phyloP scores from a whole-genome alignment of 2,113 vertebrate genomes.

The Empidonax traillii region DNA sequence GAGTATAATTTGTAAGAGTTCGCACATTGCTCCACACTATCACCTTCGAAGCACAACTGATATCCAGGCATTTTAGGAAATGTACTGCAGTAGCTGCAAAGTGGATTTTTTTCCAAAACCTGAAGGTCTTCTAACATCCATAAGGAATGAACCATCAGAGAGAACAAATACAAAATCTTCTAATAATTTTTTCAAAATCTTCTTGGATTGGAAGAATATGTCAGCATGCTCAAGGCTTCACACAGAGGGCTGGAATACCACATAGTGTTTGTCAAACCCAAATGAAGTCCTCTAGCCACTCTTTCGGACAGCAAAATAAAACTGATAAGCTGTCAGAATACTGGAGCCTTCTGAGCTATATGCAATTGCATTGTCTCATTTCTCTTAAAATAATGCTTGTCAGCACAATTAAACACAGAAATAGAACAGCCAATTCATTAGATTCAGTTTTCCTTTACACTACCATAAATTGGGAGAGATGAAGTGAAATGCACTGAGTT shows the following conservation, averaged over 20 bases:
- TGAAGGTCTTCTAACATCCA: not conserved
- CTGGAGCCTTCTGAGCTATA: not conserved
- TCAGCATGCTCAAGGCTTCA: not conserved
- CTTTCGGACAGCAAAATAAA: not conserved
- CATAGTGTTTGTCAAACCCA: not conserved
- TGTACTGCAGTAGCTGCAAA: not conserved
- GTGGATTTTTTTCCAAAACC: not conserved
- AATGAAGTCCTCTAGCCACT: not conserved
- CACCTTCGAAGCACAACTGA: not conserved
- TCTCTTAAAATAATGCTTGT: constrained; percentile 21
- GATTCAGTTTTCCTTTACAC: constrained; percentile 18
- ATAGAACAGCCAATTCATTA: constrained; percentile 11
- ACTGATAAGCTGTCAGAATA: not conserved
- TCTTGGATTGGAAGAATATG: not conserved
- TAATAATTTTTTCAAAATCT: not conserved
- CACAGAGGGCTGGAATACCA: not conserved
- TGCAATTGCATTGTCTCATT: constrained; percentile 2
- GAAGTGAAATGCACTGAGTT: constrained; percentile 30
- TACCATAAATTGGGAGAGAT: constrained; percentile 6
- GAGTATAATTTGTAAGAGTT: not conserved
- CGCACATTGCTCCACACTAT: not conserved
- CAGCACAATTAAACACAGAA: constrained; percentile 19
- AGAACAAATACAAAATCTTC: not conserved
- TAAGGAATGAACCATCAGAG: not conserved
- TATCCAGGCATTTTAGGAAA: not conserved